Percentiles rank a stretch among this genome's conserved stretches.
phyloP scores from a whole-genome alignment of 1,140 invertebrate genomes.

The Musca domestica region DNA sequence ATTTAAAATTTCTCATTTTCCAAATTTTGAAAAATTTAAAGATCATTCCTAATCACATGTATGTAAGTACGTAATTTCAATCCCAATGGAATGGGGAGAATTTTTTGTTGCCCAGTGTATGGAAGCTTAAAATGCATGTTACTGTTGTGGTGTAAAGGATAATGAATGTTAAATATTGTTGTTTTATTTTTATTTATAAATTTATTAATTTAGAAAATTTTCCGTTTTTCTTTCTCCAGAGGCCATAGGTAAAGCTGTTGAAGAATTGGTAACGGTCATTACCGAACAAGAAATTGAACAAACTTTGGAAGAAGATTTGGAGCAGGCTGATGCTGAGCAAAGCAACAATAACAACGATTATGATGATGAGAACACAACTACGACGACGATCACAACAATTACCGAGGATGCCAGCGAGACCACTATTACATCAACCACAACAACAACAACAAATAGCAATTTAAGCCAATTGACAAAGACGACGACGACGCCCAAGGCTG shows the following conservation, averaged over 20 bases:
- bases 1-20: no score
- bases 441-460: no score
- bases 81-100: no score
- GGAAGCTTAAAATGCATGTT: not conserved
- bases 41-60: no score
- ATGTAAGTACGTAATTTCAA: no score
- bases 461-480: slow-evolving; percentile 28
- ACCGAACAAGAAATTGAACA: slow-evolving; percentile 67
- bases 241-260: slow-evolving; percentile 80
- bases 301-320: slow-evolving; percentile 26
- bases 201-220: not conserved
- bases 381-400: slow-evolving; percentile 36
- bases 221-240: slow-evolving; percentile 54
- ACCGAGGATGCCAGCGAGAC: slow-evolving; percentile 26
- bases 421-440: no score
- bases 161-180: not conserved
- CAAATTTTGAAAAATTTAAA: no score
- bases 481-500: not conserved
- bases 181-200: not conserved
- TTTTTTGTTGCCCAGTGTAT: not conserved
- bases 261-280: slow-evolving; percentile 83
- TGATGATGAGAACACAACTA: slow-evolving; percentile 36
- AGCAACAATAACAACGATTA: slow-evolving; percentile 27
- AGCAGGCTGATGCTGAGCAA: slow-evolving; percentile 34
- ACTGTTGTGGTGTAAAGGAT: not conserved